Base-by-base conservation (phyloP, 2,113 vertebrate species). In the Microcebus tavaratra region DNA sequence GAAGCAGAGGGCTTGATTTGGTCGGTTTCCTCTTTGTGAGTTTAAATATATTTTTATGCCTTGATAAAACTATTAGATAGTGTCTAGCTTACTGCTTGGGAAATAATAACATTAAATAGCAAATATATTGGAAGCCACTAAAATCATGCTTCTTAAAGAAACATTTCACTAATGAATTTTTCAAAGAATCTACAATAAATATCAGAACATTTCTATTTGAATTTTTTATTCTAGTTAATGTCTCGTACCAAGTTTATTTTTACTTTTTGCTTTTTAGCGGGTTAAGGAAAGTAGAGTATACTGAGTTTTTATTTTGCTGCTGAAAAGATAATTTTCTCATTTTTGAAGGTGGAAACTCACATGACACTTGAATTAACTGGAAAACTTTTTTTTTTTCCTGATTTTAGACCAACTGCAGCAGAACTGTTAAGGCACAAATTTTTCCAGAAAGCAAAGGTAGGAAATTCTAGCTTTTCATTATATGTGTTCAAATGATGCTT, bases 361-460 rank as follows among this genome's bases (percentile, higher is more conserved):
- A 0, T 92, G 96, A 57, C 68, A 59, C 92, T 97, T 97, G 93
- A 97, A 97, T 94, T 94, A 98, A 73, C 91, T 70, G n/a, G 97
- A 96, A 81, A 97, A 96, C 59, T 84, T 87, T 98, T 90, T 98
- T 98, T 95, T 86, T 98, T 95, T 97, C 98, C 95, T 98, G 78
- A 86, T 98, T 97, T 95, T 98, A 99, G 99, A 98, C 99, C 99
- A 48, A 99, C 99, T 93, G 99, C 99, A 93, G 99, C 99, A 81
- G 99, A 99, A 97, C 98, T 99, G 79, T 98, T 99, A 98, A 99
- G 99, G 97, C 99, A 99, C 98, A 99, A 99, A 98, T 99, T 99
- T 99, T 99, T 99, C 98, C 99, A 99, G 1, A 99, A 99, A 99
- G 99, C 99, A 87, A 99, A 99, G 99, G 99, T 99, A 98, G 98